Base-by-base conservation (phyloP, 2,797 vertebrate genomes). In the Hyperoplus immaculatus region DNA sequence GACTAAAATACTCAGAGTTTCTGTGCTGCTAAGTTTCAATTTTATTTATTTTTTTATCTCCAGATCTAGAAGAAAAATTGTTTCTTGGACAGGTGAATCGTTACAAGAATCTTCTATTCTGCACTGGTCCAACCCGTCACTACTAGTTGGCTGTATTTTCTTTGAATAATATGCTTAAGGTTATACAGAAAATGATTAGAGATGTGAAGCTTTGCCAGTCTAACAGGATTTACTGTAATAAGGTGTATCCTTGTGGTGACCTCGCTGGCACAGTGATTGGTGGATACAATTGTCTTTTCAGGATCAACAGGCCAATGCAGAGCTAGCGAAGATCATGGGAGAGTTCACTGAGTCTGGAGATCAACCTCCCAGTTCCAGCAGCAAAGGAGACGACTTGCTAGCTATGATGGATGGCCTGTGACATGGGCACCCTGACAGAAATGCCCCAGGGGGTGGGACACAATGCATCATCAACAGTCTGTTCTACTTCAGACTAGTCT, bases 361-460 rank as follows among this genome's bases (percentile, higher is more conserved):
- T 78, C 90, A 92, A 0, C 86, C 89, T 16, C 82, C 59, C 64
- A 91, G 90, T 38, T 46, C 87, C 68, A 93, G 94, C 91, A 97
- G 86, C 92, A 99, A 98, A 87, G 98, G 98, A 39, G 98, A 97
- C 2, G 97, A 99, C 80, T 93, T 99, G 71, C 92, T 99, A 71
- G 97, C 97, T 56, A 96, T 99, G 96, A 99, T 99, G 98, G 98
- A 99, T 5, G 95, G 95, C 41, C 91, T 98, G 80, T 97, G 95
- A 96, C 56, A 0, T 13, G 29, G 66, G 70, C 60, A 54, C 57
- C 14, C n/a, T 59, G 43, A 58, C 63, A 74, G 74, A 83, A 67
- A 59, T 36, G 53, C 82, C 60, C 57, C 51, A 15, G 38, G 61
- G 58, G 63, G 1, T 21, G 11, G 36, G 49, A 56, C 29, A 18